Evolutionary conservation across 1,140 invertebrate species (phyloP), one percentile per base, ranked within the genome.

Genomic region (Aphis gossypii): DNA sequence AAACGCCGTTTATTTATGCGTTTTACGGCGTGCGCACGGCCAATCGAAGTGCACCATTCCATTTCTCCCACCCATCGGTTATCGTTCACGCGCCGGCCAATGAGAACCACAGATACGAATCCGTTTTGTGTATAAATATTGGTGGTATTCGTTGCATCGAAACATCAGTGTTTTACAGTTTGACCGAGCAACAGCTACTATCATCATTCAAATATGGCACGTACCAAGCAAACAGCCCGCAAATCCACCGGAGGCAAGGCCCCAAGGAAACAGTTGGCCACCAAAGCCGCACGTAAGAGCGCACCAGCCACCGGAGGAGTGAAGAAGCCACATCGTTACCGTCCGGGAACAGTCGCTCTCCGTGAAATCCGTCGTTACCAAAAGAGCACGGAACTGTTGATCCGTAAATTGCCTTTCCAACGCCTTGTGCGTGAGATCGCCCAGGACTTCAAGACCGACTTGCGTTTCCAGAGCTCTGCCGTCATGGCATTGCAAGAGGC

Each of bases 321-420:
- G 25, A 60, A 60, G 56, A 60, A 48, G 0, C 86, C 44, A 2
- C 25, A 48, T 48, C 86, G 38, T 23, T 35, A 84, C 18, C 82
- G 38, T 14, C 56, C 56, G 9, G 56, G 56, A 60, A 60, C 56
- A 9, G 82, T 84, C 38, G 38, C 82, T 0, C 38, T 84, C 30
- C 96, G 97, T 95, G 98, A 98, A 96, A 98, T 98, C 95, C 96
- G 97, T 95, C 96, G 97, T 95, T 98, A 98, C 96, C 97, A 98
- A 95, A 98, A 98, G 95, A 97, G 96, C 18, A 98, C 97, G n/a
- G 97, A 98, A 95, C 95, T 97, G 95, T 96, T 98, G 87, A 97
- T 98, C 95, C 97, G 97, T 95, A 98, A 98, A 95, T 18, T 68
- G 30, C 60, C 60, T 11, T 68, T 68, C 60, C 60, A 68, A n/a